A percentile compares a stretch with the other conserved stretches of the same genome.
These are phyloP conservation scores for Pterobdella sp. DNA, from an alignment of 2,888 invertebrate genomes.

Conservation along the genomic window DNA sequence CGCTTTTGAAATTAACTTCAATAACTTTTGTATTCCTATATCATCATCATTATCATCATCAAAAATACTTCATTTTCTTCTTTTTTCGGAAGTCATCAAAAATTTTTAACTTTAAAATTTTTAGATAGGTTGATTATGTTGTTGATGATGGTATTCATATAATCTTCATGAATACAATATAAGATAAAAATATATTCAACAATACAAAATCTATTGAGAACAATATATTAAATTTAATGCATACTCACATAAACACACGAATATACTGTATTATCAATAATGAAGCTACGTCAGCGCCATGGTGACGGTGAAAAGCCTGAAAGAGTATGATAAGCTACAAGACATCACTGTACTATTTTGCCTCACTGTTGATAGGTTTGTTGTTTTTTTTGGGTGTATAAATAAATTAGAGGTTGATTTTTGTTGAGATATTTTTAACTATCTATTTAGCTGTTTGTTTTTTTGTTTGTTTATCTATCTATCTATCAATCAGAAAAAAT, in stretches of 20 bases:
- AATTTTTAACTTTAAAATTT: too few relatives aligned
- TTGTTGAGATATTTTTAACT: background rate
- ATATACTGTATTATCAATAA: background rate
- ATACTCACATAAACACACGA: background rate
- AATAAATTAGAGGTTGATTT: background rate
- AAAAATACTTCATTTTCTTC: too few relatives aligned
- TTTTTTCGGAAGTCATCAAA: too few relatives aligned
- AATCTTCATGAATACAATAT: too few relatives aligned
- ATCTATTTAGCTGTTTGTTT: background rate
- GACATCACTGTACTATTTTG: slow-evolving; percentile 81
- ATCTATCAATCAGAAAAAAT: too few relatives aligned
- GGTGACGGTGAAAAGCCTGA: slow-evolving; percentile 93
- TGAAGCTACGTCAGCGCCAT: slow-evolving; percentile 93
- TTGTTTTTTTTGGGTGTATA: background rate
- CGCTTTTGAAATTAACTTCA: too few relatives aligned
- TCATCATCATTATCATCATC: too few relatives aligned
- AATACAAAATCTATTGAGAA: too few relatives aligned
- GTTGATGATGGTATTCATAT: too few relatives aligned
- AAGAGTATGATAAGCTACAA: slow-evolving; percentile 92
- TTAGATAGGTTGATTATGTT: too few relatives aligned
- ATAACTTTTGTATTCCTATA: too few relatives aligned
- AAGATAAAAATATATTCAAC: too few relatives aligned
- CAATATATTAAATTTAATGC: background rate
- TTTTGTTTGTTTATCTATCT: background rate
- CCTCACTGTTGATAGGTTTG: slow-evolving; percentile 68